Evolutionary conservation across 2,797 vertebrate species (phyloP).

Genomic region (Silurus lanzhouensis): DNA sequence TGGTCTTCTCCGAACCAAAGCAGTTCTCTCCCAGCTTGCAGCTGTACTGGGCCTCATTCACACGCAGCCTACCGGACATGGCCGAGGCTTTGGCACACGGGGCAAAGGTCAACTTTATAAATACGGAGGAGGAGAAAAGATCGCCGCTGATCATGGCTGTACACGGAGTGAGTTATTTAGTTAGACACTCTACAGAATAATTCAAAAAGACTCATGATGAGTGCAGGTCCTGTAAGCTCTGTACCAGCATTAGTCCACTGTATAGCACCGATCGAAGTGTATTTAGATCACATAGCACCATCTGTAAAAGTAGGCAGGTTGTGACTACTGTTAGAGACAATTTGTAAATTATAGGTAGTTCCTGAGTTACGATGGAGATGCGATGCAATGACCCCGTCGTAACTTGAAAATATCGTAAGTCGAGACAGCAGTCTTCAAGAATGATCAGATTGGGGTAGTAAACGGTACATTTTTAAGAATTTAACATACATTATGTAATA

Average conservation of each 20-base stretch:
- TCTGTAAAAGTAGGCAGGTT: background rate
- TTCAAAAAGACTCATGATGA: background rate
- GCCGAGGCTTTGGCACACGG: constrained; percentile 93
- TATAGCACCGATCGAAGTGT: background rate
- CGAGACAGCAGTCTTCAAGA: too few species aligned
- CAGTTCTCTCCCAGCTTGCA: constrained; percentile 82
- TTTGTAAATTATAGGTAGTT: background rate
- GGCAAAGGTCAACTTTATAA: constrained; percentile 94
- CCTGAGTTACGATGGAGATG: too few species aligned
- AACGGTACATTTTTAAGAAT: too few species aligned
- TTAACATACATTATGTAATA: too few species aligned
- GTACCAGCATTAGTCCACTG: background rate
- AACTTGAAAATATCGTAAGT: too few species aligned
- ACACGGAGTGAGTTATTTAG: constrained; percentile 80
- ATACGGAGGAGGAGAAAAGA: constrained; percentile 83
- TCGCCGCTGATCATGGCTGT: constrained; percentile 97
- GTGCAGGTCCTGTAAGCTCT: background rate
- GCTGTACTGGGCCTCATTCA: constrained; percentile 88
- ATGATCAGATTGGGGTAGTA: too few species aligned
- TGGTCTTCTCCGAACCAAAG: constrained; percentile 78
- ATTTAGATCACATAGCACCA: background rate
- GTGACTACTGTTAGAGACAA: background rate
- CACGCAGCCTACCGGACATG: constrained; percentile 92
- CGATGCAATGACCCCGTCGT: too few species aligned
- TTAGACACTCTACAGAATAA: background rate